A percentile compares a stretch with the other conserved stretches of the same genome.
phyloP scores from a whole-genome alignment of 1,140 invertebrate genomes.

The Rhysida immarginata region DNA sequence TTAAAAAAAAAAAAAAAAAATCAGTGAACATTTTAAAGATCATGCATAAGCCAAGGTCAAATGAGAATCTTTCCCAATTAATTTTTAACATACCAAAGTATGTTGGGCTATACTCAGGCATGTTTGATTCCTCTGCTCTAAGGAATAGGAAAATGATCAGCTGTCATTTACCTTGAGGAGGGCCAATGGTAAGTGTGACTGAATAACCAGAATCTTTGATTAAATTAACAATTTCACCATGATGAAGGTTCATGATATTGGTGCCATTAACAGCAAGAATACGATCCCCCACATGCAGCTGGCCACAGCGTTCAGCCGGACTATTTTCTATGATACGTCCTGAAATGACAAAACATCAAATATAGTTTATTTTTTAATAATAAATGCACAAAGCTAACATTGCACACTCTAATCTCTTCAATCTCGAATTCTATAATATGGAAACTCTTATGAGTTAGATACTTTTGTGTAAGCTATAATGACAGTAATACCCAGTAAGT shows the following conservation, averaged over 20 bases:
- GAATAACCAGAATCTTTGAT: constrained; percentile 81
- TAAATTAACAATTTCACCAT: constrained; percentile 90
- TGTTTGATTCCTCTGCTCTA: no score
- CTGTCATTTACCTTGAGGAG: constrained; percentile 37
- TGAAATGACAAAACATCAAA: constrained; percentile 26
- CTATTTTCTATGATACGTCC: constrained; percentile 86
- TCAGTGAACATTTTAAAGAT: no score
- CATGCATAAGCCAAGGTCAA: no score
- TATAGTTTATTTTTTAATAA: neutral
- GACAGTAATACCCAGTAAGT: no score
- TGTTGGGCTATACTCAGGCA: no score
- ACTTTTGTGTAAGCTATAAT: no score
- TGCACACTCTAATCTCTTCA: neutral
- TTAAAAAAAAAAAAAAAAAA: no score
- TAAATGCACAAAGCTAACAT: neutral
- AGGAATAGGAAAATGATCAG: no score
- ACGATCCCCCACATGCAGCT: constrained; percentile 81
- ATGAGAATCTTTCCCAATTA: no score
- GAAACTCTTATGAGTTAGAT: no score
- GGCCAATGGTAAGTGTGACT: constrained; percentile 75
- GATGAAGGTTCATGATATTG: constrained; percentile 78
- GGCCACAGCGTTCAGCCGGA: constrained; percentile 80
- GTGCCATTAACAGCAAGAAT: constrained; percentile 91
- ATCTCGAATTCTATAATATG: no score
- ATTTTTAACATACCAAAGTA: no score